Base-by-base conservation (phyloP, 2,888 invertebrate genomes). In the Synanthedon vespiformis region DNA sequence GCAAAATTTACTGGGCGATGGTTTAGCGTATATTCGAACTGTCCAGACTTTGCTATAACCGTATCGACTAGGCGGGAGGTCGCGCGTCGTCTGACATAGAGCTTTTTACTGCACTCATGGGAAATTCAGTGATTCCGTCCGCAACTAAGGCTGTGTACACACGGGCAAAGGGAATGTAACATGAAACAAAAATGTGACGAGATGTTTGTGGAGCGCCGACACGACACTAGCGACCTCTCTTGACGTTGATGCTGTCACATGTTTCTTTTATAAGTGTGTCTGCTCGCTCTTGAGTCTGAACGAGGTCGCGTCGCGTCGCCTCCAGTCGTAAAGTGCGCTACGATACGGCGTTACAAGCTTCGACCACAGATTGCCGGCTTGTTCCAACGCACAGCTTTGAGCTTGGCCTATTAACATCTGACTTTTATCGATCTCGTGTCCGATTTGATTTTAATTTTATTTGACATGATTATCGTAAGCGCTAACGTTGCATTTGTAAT, bases 81-180 rank as follows among this genome's bases (percentile, higher is more conserved):
- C 65, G 64, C 64, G 65, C 70, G 72, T 74, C 70, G 70, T 68
- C 74, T 70, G 74, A 75, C 75, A 62, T 66, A 70, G 68, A 67
- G 70, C 65, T 68, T 76, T 79, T 80, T 82, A 86, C 72, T 71
- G 68, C 74, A 74, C 86, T 78, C 85, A 51, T 55, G 85, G 86
- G 86, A 86, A 85, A 85, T 86, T 72, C 74, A 61, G 67, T 74
- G 77, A 83, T 79, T 79, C 77, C 66, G 61, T 67, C 63, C 67
- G 69, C 34, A 34, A 34, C 8, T 77, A 75, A 77, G 76, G 70
- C 66, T 62, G 61, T 63, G 67, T 70, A 65, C 69, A 68, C 63
- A 63, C 48, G 52, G 44, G 40, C 16, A 49, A 48, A 50, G 54
- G 61, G 57, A 65, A 65, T 34, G 50, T 64, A 68, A 72, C 73